Base-by-base conservation (phyloP, 2,113 vertebrate genomes). In the Syrmaticus mikado region DNA sequence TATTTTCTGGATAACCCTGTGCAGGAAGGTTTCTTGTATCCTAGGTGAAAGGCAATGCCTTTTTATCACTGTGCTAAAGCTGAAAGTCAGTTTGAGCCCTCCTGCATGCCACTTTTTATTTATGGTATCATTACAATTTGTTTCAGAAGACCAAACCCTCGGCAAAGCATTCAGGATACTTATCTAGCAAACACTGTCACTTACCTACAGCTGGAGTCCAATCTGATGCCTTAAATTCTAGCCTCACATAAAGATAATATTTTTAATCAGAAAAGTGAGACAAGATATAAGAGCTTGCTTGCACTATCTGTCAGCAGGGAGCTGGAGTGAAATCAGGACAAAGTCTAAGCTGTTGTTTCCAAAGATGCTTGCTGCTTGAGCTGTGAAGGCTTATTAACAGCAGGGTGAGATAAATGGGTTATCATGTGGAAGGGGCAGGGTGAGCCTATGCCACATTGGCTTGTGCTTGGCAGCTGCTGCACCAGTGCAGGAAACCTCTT, bases 201-300 rank as follows among this genome's bases (percentile, higher is more conserved):
- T 92, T 85, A 66, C 81, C 71, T 16, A 1, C 16, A 27, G 86
- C 86, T 93, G 84, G 53, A 60, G 91, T 93, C 89, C 92, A 85
- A 77, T 93, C 94, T 89, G 95, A 76, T 82, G 74, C 53, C 60
- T 91, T 92, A 89, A 95, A 95, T 89, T 82, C 81, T 28, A 82
- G 58, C 83, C 77, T 76, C 71, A 82, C 78, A 73, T 79, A 68
- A 93, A 93, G 87, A 96, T 91, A 96, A 92, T 89, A 79, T 53
- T 73, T 90, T 87, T 92, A 96, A 96, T 96, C 84, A 92, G 91
- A 70, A 92, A 92, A 92, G 64, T 55, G 74, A 90, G 89, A 89
- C 89, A 92, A 76, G 53, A 32, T 76, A 67, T 79, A 85, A 89
- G 84, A 89, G 71, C 81, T 76, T 70, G 67, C 84, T 95, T 45